Base-by-base conservation (phyloP, 1,140 invertebrate genomes). In the Saccostrea glomerata region DNA sequence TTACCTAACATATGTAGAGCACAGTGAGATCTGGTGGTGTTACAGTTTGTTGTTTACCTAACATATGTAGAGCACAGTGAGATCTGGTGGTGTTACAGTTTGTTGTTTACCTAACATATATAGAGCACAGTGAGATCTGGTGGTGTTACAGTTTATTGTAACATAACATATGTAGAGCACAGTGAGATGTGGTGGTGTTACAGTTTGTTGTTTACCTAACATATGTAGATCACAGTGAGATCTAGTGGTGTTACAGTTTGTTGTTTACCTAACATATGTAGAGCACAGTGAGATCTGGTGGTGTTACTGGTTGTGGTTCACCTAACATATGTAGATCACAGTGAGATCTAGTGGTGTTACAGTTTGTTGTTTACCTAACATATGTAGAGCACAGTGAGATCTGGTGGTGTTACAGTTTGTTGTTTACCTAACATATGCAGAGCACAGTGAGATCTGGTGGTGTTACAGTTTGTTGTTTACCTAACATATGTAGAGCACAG, bases 401-500 rank as follows among this genome's bases (percentile, higher is more conserved):
- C 98, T 96, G 0, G 97, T 97, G 0, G 98, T 96, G 47, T 96
- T 96, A 90, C 96, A 97, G 11, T 96, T 96, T 2, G 96, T 95
- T 47, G 47, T 17, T 87, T 89, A 95, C 94, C 97, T 36, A 99
- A 94, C 82, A 99, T 95, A 96, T 98, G 97, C 23, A 99, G 96
- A 2, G 98, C 98, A 77, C 97, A 97, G 95, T 96, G 95, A 88
- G 97, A 97, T 70, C 98, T 96, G 0, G 97, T 97, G 0, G 98
- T 96, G 47, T 96, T 96, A 90, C 96, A 97, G 11, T 96, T 96
- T 2, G 96, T 95, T 47, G 47, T 17, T 87, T 89, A 95, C 94
- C 97, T 36, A 99, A 94, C 82, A 99, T 95, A 96, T 98, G 97
- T 25, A 99, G 96, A 2, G 98, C 98, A 77, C 97, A 97, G 95